phyloP scores from a whole-genome alignment of 2,113 vertebrate genomes.

The Erinaceus europaeus region DNA sequence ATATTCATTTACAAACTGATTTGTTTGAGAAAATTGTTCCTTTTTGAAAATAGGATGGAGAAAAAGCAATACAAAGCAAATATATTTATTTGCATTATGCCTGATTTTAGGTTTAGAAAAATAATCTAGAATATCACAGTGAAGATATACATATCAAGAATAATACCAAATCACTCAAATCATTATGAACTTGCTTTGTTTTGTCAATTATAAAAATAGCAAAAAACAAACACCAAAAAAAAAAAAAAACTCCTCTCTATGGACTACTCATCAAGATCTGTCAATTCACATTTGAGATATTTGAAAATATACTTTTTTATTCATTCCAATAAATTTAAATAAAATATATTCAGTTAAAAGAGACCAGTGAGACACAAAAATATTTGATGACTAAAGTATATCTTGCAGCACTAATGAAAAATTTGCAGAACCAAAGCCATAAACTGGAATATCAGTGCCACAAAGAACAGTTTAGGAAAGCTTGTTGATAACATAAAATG shows the following conservation, averaged over 20 bases:
- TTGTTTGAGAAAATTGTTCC: neutral
- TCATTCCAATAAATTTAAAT: conserved; percentile 41
- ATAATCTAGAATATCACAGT: neutral
- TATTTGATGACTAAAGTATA: neutral
- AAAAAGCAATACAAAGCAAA: neutral
- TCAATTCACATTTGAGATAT: conserved; percentile 4
- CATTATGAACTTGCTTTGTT: neutral
- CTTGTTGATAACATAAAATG: neutral
- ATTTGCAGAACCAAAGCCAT: neutral
- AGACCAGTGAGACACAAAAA: neutral
- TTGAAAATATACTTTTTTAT: conserved; percentile 21
- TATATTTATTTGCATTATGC: conserved; percentile 30
- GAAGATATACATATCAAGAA: neutral
- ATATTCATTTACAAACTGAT: neutral
- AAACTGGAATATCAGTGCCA: too few species aligned
- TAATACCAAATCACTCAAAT: conserved; percentile 32
- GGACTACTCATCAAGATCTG: neutral
- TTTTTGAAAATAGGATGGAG: neutral
- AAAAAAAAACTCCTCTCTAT: conserved; percentile 21
- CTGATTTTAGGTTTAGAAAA: neutral
- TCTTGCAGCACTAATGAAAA: neutral
- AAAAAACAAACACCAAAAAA: conserved; percentile 39
- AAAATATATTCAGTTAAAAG: conserved; percentile 17
- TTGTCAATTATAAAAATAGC: neutral
- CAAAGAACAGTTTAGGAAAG: neutral